These are phyloP conservation scores for Myrmecobius fasciatus DNA, from an alignment of 2,113 vertebrate species.

Conservation along the genomic window DNA sequence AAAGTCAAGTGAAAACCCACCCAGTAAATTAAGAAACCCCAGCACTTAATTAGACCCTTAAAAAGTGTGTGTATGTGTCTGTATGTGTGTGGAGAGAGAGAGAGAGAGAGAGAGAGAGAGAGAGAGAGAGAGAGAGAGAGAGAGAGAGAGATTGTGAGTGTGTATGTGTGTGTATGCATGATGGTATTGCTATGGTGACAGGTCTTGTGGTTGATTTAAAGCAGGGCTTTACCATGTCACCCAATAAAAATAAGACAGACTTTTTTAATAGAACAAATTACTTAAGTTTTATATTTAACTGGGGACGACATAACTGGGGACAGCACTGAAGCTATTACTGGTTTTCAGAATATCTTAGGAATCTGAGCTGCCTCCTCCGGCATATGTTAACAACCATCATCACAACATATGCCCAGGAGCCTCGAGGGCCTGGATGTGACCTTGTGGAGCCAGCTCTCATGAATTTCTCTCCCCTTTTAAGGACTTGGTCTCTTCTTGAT, in stretches of 20 bases:
- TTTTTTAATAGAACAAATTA: constrained; percentile 87
- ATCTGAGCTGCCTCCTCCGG: constrained; percentile 77
- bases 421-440: neutral
- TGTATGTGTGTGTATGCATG: constrained; percentile 58
- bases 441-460: neutral
- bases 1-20: constrained; percentile 68
- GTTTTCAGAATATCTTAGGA: constrained; percentile 85
- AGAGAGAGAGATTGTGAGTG: no score
- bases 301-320: constrained; percentile 77
- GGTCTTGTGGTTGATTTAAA: constrained; percentile 78
- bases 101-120: no score
- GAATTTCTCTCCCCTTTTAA: neutral
- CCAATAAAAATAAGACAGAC: constrained; percentile 84
- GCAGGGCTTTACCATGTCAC: constrained; percentile 81
- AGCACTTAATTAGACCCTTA: constrained; percentile 66
- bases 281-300: constrained; percentile 87
- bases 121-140: no score
- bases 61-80: constrained; percentile 43
- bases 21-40: constrained; percentile 69
- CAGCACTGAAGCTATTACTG: constrained; percentile 81
- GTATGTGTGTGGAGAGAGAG: neutral
- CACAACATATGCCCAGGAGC: constrained; percentile 65
- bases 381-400: constrained; percentile 83
- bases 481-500: constrained; percentile 28
- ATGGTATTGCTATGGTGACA: constrained; percentile 69